phyloP scores from a whole-genome alignment of 1,140 invertebrate genomes.

The Bilobella aurantiaca region DNA sequence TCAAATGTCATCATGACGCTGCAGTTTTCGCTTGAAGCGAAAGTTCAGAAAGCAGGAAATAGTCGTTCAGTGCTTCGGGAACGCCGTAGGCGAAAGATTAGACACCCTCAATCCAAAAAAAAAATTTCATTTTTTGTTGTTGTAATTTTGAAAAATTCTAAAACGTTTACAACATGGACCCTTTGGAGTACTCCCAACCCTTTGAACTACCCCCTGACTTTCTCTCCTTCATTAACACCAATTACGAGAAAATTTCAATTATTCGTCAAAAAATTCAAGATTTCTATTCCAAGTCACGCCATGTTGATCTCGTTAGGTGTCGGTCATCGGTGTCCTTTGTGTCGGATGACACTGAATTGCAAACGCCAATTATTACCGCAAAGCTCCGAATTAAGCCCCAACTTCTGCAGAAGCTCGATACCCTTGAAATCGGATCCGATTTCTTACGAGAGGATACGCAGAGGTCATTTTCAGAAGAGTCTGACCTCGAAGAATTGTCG shows the following conservation, averaged over 20 bases:
- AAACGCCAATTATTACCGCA: background rate
- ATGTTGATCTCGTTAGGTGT: background rate
- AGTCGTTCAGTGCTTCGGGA: too few species aligned
- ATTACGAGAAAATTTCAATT: background rate
- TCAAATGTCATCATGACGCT: too few species aligned
- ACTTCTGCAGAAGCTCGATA: background rate
- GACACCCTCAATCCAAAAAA: background rate
- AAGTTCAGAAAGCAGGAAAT: too few species aligned
- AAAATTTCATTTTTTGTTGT: background rate
- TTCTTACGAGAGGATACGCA: background rate
- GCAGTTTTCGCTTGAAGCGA: too few species aligned
- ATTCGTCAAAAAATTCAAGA: background rate
- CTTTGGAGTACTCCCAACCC: background rate
- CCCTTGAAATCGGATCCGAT: background rate
- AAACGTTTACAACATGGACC: too few species aligned
- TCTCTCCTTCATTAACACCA: background rate
- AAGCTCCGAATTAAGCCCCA: background rate
- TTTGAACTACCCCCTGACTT: background rate
- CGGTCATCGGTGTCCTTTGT: background rate
- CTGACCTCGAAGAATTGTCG: background rate
- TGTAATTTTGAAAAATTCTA: too few species aligned
- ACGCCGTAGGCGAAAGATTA: too few species aligned
- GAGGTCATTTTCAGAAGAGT: background rate
- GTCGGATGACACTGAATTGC: background rate
- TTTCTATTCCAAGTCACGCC: background rate